Evolutionary conservation across 2,113 vertebrate species (phyloP), one percentile per base, ranked within the genome.

Genomic region (Melanocharis versteri): DNA sequence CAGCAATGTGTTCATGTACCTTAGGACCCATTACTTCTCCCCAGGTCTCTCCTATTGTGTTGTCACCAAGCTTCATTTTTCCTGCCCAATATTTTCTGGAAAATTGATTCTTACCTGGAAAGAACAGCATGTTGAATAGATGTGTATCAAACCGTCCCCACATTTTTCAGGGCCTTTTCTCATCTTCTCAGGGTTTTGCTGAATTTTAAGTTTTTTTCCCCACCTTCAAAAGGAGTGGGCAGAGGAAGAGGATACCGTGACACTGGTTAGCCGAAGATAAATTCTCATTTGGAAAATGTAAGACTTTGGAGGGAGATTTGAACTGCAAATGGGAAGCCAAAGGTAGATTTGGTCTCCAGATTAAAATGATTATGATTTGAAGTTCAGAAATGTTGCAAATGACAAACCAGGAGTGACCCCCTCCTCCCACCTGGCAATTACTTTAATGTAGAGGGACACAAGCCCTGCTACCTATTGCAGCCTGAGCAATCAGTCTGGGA

Each of bases 301-400:
- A 87, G 42, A 15, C 8, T 62, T 54, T 72, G 64, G 40, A 60
- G 73, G 23, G 60, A 88, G 21, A 56, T 82, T 56, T 72, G 45
- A 87, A 56, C 26, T 14, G 33, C 10, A 48, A 53, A 66, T 10
- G 24, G 14, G 4, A 26, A 54, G 5, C 58, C 33, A 47, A 37
- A 23, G 14, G 15, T 44, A 44, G 50, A 24, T 82, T 84, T 81
- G 18, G 40, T 31, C 60, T 69, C 57, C 7, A 16, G n/a, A 42
- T 69, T 40, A 57, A 84, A 73, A 60, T 0, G 0, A 9, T 73
- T 39, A 45, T 12, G 13, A 48, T 45, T 13, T 47, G 13, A 53
- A 79, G 56, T 35, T 78, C 54, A 78, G 70, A 72, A 77, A 62
- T 50, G 26, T 27, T 81, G 68, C 23, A 54, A 70, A 44, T 48